These are phyloP conservation scores for Monopis laevigella DNA, from an alignment of 2,888 invertebrate genomes.

Conservation along the genomic window DNA sequence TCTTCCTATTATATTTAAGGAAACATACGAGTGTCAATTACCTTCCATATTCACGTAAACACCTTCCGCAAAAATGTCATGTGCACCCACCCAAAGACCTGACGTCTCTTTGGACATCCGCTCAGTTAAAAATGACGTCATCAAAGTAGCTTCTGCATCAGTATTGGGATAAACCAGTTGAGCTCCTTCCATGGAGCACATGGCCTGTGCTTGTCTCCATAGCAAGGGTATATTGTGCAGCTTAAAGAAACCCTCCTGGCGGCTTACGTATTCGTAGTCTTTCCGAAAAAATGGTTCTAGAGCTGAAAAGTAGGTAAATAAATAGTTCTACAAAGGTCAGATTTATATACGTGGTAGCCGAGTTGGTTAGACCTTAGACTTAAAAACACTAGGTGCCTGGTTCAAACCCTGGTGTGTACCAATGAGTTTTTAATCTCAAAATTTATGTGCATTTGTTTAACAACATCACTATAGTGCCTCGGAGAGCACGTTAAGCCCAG, in stretches of 20 bases:
- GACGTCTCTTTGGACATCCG: background rate
- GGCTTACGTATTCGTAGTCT: constrained; percentile 4
- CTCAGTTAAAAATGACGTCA: background rate
- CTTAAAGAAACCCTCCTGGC: constrained; percentile 3
- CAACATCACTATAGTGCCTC: too few relatives aligned
- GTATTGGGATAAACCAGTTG: background rate
- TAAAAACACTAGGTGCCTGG: too few relatives aligned
- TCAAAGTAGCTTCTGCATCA: background rate
- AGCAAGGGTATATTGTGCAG: background rate
- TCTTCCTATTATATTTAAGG: too few relatives aligned
- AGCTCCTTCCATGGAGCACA: background rate
- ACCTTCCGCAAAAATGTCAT: constrained; percentile 7
- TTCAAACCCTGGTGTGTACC: too few relatives aligned
- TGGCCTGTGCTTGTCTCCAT: background rate
- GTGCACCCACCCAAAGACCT: constrained; percentile 1
- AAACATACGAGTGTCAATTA: too few relatives aligned
- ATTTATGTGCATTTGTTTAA: too few relatives aligned
- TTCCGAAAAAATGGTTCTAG: constrained; percentile 6
- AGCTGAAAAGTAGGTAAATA: too few relatives aligned
- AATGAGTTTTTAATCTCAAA: too few relatives aligned
- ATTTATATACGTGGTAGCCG: too few relatives aligned
- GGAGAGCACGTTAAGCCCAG: too few relatives aligned
- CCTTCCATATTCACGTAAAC: constrained; percentile 4
- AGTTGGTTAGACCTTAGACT: too few relatives aligned
- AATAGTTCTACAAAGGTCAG: too few relatives aligned